A percentile compares a stretch with the other conserved stretches of the same genome.
phyloP scores from a whole-genome alignment of 2,113 vertebrate species.

The Chaenocephalus aceratus region DNA sequence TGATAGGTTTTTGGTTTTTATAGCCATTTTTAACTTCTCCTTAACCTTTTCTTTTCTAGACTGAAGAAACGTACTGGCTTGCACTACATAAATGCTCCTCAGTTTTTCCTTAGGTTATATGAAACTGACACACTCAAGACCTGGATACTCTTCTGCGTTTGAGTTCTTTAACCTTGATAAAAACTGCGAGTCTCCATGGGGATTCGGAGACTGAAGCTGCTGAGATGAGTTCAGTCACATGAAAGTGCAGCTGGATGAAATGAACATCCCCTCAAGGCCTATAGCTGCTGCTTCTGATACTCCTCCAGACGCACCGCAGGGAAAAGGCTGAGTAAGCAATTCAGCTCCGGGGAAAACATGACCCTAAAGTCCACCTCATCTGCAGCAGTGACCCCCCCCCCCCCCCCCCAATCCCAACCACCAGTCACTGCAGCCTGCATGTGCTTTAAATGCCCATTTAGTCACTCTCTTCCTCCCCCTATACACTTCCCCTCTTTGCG shows the following conservation, averaged over 20 bases:
- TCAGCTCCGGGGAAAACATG: conserved; percentile 49
- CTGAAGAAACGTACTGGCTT: not conserved
- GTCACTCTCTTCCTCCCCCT: not conserved
- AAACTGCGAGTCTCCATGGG: conserved; percentile 22
- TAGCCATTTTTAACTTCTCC: too few relatives aligned
- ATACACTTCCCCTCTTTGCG: not conserved
- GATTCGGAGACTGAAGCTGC: conserved; percentile 39
- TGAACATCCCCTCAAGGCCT: conserved; percentile 59
- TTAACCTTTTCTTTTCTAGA: too few relatives aligned
- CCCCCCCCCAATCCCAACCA: conserved; percentile 25
- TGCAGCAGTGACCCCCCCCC: conserved; percentile 43
- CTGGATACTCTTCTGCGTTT: conserved; percentile 38
- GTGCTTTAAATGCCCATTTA: conserved; percentile 22
- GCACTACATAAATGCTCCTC: conserved; percentile 19
- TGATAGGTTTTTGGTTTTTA: too few relatives aligned
- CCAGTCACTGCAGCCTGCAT: conserved; percentile 15
- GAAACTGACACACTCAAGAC: conserved; percentile 32
- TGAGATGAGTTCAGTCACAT: conserved; percentile 64
- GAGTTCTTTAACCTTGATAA: conserved; percentile 62
- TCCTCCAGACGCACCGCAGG: conserved; percentile 54
- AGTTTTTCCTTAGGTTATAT: conserved; percentile 19
- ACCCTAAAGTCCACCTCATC: conserved; percentile 59
- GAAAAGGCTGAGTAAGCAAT: conserved; percentile 68
- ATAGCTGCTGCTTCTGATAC: conserved; percentile 52
- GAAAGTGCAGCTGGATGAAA: conserved; percentile 74